Evolutionary conservation across 2,113 vertebrate species (phyloP), one percentile per base, ranked within the genome.

Genomic region (Siniperca chuatsi): DNA sequence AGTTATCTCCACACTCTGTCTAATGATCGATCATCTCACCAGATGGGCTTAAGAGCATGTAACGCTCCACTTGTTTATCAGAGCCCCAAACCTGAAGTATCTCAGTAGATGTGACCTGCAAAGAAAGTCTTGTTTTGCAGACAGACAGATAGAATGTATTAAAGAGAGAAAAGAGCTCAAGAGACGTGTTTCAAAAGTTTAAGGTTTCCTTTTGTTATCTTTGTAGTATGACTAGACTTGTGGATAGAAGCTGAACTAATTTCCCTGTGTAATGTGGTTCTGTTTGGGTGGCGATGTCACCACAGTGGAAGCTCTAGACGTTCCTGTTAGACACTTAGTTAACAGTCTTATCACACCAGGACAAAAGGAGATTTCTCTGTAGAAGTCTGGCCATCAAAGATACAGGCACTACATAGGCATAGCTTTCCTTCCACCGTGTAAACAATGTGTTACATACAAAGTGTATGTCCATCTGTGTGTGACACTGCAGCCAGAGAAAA

Each of bases 21-120:
- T 91, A 93, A 93, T 93, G 93, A 95, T 95, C 87, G 81, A 94
- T 95, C 94, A 94, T 93, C 90, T 83, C 90, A 82, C 92, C 87
- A 91, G 86, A 94, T 95, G 92, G 88, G 87, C 79, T 92, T 93
- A 90, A 92, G 87, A 93, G 87, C 80, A 88, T 85, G 89, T 65
- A 78, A 93, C 78, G 84, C 87, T 73, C 88, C 89, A 81, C 91
- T 91, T 92, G 92, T 94, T 94, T 94, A 90, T 94, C 88, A 81
- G 77, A 88, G 77, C 75, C 76, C 64, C 81, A 74, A 94, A 90
- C 90, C 83, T 50, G 85, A 78, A 85, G 78, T 75, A 50, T 83
- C 75, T 87, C 68, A 48, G 62, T 76, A 77, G 79, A 83, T 84
- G 82, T 89, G 83, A 91, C 87, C 77, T 72, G 89, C 73, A 90